Conservation (phyloP, 2,797 vertebrate genomes). For the Gymnodraco acuticeps region DNA sequence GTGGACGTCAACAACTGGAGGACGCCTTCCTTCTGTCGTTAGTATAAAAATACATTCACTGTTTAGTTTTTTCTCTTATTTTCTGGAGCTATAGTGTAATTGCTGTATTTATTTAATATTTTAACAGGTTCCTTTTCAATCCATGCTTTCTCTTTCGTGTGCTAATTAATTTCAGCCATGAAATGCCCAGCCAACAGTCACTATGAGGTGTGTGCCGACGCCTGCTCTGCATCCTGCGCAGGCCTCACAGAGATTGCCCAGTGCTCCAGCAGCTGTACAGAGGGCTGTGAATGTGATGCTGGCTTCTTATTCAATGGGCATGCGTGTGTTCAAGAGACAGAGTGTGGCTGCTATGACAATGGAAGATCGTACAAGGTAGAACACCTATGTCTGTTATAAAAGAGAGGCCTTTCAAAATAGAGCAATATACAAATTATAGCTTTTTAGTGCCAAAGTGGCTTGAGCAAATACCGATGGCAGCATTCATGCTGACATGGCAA, state of each 20-base stretch:
- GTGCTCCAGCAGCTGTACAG: conserved; percentile 77
- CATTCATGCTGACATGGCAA: conserved; percentile 1
- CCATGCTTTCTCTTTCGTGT: neutral
- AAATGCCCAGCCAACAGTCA: conserved; percentile 86
- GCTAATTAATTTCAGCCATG: conserved; percentile 77
- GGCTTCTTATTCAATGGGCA: conserved; percentile 85
- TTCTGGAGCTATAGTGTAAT: neutral
- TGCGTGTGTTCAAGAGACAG: conserved; percentile 77
- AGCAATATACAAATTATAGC: neutral
- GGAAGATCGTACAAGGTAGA: conserved; percentile 85
- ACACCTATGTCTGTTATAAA: neutral
- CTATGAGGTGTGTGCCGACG: conserved; percentile 83
- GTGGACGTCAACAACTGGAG: conserved; percentile 80
- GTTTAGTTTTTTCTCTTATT: conserved; percentile 11
- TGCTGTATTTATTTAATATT: neutral
- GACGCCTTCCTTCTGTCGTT: conserved; percentile 80
- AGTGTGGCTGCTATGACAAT: conserved; percentile 87
- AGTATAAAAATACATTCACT: conserved; percentile 51
- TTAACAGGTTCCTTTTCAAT: neutral
- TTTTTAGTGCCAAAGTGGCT: conserved; percentile 13
- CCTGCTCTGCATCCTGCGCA: conserved; percentile 80
- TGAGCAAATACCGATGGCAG: neutral
- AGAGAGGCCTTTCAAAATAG: neutral
- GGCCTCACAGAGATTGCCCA: conserved; percentile 72
- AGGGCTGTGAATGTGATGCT: conserved; percentile 87